Conservation (phyloP, 2,888 invertebrate species). For the Cepaea hortensis region DNA sequence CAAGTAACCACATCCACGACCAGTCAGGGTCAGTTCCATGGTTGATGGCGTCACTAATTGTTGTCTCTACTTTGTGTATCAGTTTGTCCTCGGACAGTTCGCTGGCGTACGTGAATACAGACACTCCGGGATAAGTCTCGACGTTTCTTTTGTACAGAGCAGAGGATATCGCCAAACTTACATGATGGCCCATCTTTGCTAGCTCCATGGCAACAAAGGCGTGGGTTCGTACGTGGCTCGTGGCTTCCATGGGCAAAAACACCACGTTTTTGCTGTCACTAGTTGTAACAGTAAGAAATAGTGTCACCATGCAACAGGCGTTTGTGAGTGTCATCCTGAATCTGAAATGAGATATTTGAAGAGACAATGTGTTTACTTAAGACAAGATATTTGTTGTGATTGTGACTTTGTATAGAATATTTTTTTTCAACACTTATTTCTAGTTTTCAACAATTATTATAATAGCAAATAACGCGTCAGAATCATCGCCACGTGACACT, state of each 20-base stretch:
- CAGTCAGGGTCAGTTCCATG: not conserved
- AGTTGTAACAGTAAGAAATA: too few species aligned
- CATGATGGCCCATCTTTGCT: not conserved
- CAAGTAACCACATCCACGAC: not conserved
- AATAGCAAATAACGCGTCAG: too few species aligned
- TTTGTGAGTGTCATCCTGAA: too few species aligned
- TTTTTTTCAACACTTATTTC: too few species aligned
- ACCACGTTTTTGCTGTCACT: conserved; percentile 3
- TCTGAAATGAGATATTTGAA: too few species aligned
- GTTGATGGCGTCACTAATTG: not conserved
- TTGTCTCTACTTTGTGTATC: not conserved
- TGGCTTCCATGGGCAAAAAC: not conserved
- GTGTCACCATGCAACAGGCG: too few species aligned
- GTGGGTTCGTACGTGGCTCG: not conserved
- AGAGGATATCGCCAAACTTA: not conserved
- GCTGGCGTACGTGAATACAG: not conserved
- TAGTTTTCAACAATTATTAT: too few species aligned
- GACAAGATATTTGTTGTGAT: too few species aligned
- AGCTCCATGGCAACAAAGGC: conserved; percentile 1
- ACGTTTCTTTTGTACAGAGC: not conserved
- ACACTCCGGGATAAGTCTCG: not conserved
- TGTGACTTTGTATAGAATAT: too few species aligned
- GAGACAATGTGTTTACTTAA: too few species aligned
- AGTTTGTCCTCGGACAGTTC: not conserved
- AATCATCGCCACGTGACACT: too few species aligned